These are phyloP conservation scores for Pyrochroa serraticornis DNA, from an alignment of 2,888 invertebrate species.

Conservation along the genomic window DNA sequence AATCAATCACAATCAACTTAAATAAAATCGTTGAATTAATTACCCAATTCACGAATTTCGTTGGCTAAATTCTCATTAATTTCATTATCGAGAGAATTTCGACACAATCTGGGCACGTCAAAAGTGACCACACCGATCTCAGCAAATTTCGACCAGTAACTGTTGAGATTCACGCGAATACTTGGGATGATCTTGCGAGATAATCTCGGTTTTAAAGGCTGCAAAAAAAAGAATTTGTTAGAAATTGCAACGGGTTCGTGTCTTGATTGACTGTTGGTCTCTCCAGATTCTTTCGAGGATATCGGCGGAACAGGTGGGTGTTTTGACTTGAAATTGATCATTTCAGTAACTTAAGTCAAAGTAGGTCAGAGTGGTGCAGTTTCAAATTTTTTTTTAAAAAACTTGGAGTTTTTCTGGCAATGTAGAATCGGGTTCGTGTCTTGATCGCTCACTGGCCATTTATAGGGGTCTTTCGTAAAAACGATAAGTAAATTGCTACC, in stretches of 20 bases:
- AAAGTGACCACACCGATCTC: slow-evolving; percentile 46
- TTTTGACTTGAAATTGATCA: too few species aligned
- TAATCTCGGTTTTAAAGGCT: slow-evolving; percentile 65
- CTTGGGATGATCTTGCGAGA: slow-evolving; percentile 64
- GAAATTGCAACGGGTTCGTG: slow-evolving; percentile 14
- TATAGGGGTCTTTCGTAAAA: too few species aligned
- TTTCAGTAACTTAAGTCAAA: too few species aligned
- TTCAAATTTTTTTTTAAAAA: too few species aligned
- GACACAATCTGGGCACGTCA: too few species aligned
- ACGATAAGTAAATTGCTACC: too few species aligned
- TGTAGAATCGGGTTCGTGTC: slow-evolving; percentile 1
- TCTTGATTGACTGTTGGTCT: slow-evolving; percentile 24
- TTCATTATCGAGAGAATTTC: slow-evolving; percentile 55
- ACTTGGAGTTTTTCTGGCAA: too few species aligned
- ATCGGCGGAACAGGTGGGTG: too few species aligned
- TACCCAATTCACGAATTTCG: slow-evolving; percentile 64
- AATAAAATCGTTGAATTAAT: slow-evolving; percentile 36
- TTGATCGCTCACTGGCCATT: neutral
- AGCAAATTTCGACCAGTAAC: slow-evolving; percentile 69
- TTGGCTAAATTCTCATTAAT: slow-evolving; percentile 66
- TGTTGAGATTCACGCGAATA: slow-evolving; percentile 68
- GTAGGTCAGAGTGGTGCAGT: too few species aligned
- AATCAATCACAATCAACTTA: slow-evolving; percentile 4
- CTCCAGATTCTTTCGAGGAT: neutral
- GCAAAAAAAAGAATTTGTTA: slow-evolving; percentile 44